Conservation (phyloP, 2,888 invertebrate genomes). For the Malthinus seriepunctatus region DNA sequence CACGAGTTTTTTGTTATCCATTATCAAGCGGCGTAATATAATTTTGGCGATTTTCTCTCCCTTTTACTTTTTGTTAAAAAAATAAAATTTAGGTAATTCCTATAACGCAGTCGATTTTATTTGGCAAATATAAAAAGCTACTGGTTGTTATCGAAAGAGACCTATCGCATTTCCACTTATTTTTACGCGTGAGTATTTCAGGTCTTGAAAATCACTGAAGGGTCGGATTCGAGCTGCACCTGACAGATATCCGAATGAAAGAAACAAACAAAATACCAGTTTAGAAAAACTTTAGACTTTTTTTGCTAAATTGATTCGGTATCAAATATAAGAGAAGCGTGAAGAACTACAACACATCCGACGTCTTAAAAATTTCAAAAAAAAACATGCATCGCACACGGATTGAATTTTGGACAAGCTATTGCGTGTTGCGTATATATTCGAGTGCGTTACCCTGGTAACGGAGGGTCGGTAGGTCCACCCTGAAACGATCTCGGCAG, state of each 20-base stretch:
- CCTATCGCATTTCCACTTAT: conserved; percentile 26
- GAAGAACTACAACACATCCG: conserved; percentile 2
- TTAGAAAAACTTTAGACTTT: conserved; percentile 12
- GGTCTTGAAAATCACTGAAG: conserved; percentile 23
- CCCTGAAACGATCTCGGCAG: conserved; percentile 25
- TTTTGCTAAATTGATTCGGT: conserved; percentile 14
- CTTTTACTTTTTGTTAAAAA: conserved; percentile 1
- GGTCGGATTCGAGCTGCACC: conserved; percentile 22
- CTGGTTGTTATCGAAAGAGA: conserved; percentile 21
- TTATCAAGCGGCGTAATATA: conserved; percentile 1
- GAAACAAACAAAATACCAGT: conserved; percentile 24
- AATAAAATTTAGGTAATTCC: conserved; percentile 7
- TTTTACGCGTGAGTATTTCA: conserved; percentile 24
- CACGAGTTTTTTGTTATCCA: conserved; percentile 2
- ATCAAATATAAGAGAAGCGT: conserved; percentile 6
- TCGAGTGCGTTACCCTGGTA: conserved; percentile 30
- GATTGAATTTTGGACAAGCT: conserved; percentile 15
- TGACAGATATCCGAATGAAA: conserved; percentile 25
- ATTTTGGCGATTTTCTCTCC: background rate
- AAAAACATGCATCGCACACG: conserved; percentile 17
- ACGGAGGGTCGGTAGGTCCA: conserved; percentile 29
- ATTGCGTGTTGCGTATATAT: conserved; percentile 29
- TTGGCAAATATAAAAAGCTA: conserved; percentile 5
- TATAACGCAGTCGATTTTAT: conserved; percentile 13
- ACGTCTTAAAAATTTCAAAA: conserved; percentile 20